Base-by-base conservation (phyloP, 30 jellyfish, hydroid and myxozoan genomes). In the Aurelia coerulea region DNA sequence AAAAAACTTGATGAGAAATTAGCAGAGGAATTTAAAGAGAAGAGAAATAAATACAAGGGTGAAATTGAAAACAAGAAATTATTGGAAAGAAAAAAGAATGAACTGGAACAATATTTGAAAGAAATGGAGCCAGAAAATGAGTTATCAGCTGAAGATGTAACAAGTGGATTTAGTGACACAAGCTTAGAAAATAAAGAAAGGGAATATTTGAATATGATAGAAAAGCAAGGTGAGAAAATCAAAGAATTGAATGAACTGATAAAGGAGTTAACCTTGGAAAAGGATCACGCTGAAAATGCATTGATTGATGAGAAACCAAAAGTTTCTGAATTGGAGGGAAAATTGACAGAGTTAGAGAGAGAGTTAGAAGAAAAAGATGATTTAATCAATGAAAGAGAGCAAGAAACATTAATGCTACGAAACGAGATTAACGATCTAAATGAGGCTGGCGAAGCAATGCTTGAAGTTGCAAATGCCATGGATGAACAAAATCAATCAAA, bases 101-200 rank as follows among this genome's bases (percentile, higher is more conserved):
- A 79, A 65, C 2, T 79, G 31, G 56, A 66, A 63, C 35, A 64
- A 7, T n/a, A 23, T 37, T 17, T 63, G 59, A 64, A 58, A 79
- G 37, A 64, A 34, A 13, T 79, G n/a, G 80, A 63, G 23, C 60
- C 70, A 9, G 67, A 62, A 39, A 64, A 41, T 18, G 89, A 62
- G 4, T 50, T 19, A 15, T 79, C 89, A 5, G 19, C 67, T 10
- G 89, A 79, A 29, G 79, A 79, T 49, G 17, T 66, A 5, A 79
- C 89, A 39, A 79, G 89, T 41, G 89, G 89, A 23, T 79, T 79
- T 79, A 79, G 89, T 67, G 89, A 79, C 13, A 65, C 29, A 19
- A 75, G 67, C 3, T n/a, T 75, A 9, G 86, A 75, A 13, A 56
- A 54, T 18, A 75, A 67, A 75, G 42, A 58, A 15, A 73, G 18